Base-by-base conservation (phyloP, 2,113 vertebrate species). In the Picathartes gymnocephalus region DNA sequence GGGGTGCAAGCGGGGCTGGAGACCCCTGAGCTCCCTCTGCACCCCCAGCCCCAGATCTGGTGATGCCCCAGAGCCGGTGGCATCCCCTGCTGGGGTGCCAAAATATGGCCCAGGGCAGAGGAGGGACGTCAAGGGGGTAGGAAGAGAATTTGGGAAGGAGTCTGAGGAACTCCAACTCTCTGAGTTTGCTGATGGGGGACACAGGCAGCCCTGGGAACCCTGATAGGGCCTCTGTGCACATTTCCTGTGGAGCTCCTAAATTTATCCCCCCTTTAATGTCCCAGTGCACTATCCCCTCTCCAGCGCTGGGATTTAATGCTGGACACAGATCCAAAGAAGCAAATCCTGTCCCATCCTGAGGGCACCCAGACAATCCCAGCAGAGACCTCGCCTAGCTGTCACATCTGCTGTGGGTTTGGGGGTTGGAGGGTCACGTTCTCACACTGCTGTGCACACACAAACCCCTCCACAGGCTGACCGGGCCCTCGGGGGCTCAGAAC, bases 381-480 rank as follows among this genome's bases (percentile, higher is more conserved):
- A 22, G 58, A 35, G 66, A 5, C 68, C 39, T 24, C 1, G 39
- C 73, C 54, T 24, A 69, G 39, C 0, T 1, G 12, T 37, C 64
- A 33, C 87, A 71, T 86, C 92, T 95, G 92, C 6, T 83, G 78
- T 80, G 74, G 30, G 77, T 88, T 58, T 92, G 58, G 74, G 78
- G 84, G 19, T 23, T 13, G 56, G n/a, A 50, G 54, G 87, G 94
- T 90, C 95, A 93, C 0, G 8, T 96, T 97, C 93, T 95, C 93
- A 96, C 92, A 92, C 71, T 92, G 87, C 24, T 21, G 1, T 0
- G 5, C 28, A 68, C 69, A 39, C 4, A 1, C 44, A 70, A 77
- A 20, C 45, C 35, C 61, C 78, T 56, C 54, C 15, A 17, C 33
- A 51, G 66, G 40, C 58, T n/a, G 42, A 28, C 9, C 5, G 5